Evolutionary conservation across 1,140 invertebrate species (phyloP).

Genomic region (Luehdorfia chinensis): DNA sequence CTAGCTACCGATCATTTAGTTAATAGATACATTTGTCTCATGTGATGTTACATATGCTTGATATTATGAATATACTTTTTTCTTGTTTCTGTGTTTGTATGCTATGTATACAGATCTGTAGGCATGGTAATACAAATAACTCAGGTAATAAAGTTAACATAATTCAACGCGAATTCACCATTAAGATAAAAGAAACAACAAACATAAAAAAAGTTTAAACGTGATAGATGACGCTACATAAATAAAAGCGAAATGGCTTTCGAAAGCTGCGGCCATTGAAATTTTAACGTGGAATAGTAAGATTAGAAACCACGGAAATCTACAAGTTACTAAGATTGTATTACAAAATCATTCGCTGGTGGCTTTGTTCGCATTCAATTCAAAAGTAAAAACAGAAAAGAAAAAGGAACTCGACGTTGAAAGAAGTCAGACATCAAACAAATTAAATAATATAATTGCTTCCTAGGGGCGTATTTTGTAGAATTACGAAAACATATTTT

Average conservation of each 20-base stretch:
- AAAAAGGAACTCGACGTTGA: too few relatives aligned
- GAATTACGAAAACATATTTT: too few relatives aligned
- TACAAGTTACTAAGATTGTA: not conserved
- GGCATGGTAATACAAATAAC: too few relatives aligned
- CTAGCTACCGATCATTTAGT: too few relatives aligned
- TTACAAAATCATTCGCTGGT: constrained; percentile 4
- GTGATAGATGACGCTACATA: constrained; percentile 12
- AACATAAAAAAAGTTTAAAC: constrained; percentile 9
- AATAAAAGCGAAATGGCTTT: constrained; percentile 14
- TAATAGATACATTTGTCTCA: too few relatives aligned
- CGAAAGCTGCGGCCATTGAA: constrained; percentile 13
- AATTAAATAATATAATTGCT: constrained; percentile 5
- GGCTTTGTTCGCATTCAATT: constrained; percentile 1
- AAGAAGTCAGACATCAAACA: not conserved
- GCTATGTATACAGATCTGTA: too few relatives aligned
- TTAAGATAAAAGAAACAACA: not conserved
- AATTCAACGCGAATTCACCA: not conserved
- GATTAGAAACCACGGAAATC: constrained; percentile 14
- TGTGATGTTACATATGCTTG: too few relatives aligned
- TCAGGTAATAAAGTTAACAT: not conserved
- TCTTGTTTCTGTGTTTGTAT: too few relatives aligned
- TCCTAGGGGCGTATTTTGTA: not conserved
- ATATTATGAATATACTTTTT: too few relatives aligned
- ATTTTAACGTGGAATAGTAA: constrained; percentile 7
- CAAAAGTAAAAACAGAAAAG: not conserved